Base-by-base conservation (phyloP, 2,888 invertebrate genomes). In the Synanthedon myopaeformis region DNA sequence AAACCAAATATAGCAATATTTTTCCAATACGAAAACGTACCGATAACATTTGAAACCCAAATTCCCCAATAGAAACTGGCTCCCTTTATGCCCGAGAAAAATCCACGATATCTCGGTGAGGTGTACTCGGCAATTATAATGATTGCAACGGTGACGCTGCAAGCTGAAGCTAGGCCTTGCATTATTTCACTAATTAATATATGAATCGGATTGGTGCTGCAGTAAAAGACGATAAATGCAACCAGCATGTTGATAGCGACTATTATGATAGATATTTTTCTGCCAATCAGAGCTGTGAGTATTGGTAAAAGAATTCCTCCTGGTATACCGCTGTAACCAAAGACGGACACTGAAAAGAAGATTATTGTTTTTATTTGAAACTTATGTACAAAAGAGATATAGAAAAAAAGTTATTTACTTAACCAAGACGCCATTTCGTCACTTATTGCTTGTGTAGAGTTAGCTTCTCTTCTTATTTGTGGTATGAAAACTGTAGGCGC, bases 361-460 rank as follows among this genome's bases (percentile, higher is more conserved):
- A 1, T 23, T 23, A 23, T 23, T 23, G 23, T 23, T 5, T 23
- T 23, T 23, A 23, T 23, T 23, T 23, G 1, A 42, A 42, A 42
- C 42, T 42, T 1, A 42, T 42, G 12, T 1, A 42, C 42, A n/a
- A 42, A 42, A 13, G 5, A 14, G 11, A 13, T 49, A 17, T 49
- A 49, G 14, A 17, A 13, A 14, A n/a, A 49, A 42, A n/a, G 0
- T 1, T 42, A 42, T 42, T 59, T 55, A 64, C 62, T 57, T 10
- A 70, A 51, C 70, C 70, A 69, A 3, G 67, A 67, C 1, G 57
- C 65, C 67, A 69, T 70, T 0, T 68, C 68, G 3, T 60, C 56
- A 4, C 59, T 56, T 6, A 70, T 60, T 0, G 53, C 55, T 11
- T 56, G 58, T 1, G 69, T 69, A 8, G 63, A 61, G 28, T 70